Evolutionary conservation across 2,888 invertebrate species (phyloP).

Genomic region (Girardia tigrina): DNA sequence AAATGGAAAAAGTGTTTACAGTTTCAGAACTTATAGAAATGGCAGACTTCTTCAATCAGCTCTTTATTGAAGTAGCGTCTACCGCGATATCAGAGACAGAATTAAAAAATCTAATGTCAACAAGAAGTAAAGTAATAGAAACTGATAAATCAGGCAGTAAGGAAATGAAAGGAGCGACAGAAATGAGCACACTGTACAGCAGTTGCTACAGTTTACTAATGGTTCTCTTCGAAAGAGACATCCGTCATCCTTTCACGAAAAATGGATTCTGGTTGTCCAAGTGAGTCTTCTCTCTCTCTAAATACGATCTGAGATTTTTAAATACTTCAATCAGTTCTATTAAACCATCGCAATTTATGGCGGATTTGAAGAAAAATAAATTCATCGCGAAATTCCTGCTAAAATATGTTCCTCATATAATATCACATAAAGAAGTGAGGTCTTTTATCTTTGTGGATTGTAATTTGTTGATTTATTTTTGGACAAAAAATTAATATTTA

Average conservation of each 20-base stretch:
- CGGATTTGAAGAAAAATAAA: slow-evolving; percentile 78
- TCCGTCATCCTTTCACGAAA: slow-evolving; percentile 64
- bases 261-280: slow-evolving; percentile 80
- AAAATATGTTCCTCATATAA: slow-evolving; percentile 85
- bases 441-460: too few relatives aligned
- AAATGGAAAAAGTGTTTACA: slow-evolving; percentile 80
- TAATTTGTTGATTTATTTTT: too few relatives aligned
- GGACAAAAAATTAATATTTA: too few relatives aligned
- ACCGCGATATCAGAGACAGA: not conserved
- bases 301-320: slow-evolving; percentile 3
- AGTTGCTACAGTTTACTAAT: slow-evolving; percentile 59
- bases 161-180: not conserved
- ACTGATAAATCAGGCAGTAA: not conserved
- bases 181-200: slow-evolving; percentile 18
- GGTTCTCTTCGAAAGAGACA: slow-evolving; percentile 81
- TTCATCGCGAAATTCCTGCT: slow-evolving; percentile 69
- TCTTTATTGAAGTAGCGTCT: slow-evolving; percentile 56
- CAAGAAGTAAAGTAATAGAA: not conserved
- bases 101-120: not conserved
- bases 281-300: slow-evolving; percentile 40
- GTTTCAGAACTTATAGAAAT: slow-evolving; percentile 71
- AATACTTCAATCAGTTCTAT: not conserved
- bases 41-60: slow-evolving; percentile 75
- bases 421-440: slow-evolving; percentile 72
- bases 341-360: slow-evolving; percentile 70